Percentiles rank a stretch among this genome's conserved stretches.
Evolutionary conservation across 2,797 vertebrate genomes (phyloP).

Genomic region (Rachycentron canadum): DNA sequence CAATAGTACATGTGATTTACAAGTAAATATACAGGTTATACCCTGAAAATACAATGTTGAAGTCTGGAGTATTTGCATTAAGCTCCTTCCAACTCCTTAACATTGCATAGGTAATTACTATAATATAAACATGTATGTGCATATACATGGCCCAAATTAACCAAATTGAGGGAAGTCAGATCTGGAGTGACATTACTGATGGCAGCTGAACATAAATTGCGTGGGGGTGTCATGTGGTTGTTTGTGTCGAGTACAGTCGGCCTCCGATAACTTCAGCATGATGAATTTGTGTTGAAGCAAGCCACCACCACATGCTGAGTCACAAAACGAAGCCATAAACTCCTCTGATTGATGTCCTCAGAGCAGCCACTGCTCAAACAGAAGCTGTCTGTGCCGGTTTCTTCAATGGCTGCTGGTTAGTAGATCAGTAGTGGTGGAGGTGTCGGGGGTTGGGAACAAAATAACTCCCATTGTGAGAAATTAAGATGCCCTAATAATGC

Average conservation of each 20-base stretch:
- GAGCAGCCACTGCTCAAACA: conserved; percentile 38
- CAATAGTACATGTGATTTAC: no score
- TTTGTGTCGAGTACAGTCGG: conserved; percentile 39
- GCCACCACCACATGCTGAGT: conserved; percentile 28
- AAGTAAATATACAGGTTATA: not conserved
- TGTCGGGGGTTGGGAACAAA: conserved; percentile 6
- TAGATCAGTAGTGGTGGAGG: conserved; percentile 31
- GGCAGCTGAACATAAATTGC: conserved; percentile 20
- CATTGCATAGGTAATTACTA: conserved; percentile 18
- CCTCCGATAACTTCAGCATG: conserved; percentile 41
- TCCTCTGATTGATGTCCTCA: conserved; percentile 56
- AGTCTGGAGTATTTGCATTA: conserved; percentile 28
- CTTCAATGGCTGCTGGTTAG: conserved; percentile 26
- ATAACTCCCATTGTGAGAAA: not conserved
- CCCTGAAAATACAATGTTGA: no score
- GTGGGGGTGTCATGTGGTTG: conserved; percentile 12
- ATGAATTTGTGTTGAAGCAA: conserved; percentile 40
- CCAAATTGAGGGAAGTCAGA: conserved; percentile 25
- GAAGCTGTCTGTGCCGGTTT: conserved; percentile 30
- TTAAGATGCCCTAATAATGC: conserved; percentile 27
- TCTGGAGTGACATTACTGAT: conserved; percentile 24
- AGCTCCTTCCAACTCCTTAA: conserved; percentile 10
- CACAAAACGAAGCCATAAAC: conserved; percentile 50
- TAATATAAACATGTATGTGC: conserved; percentile 18
- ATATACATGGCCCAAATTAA: no score